Percentiles rank a stretch among this genome's conserved stretches.
phyloP scores from a whole-genome alignment of 2,888 invertebrate species.

The Lissonota sp. region DNA sequence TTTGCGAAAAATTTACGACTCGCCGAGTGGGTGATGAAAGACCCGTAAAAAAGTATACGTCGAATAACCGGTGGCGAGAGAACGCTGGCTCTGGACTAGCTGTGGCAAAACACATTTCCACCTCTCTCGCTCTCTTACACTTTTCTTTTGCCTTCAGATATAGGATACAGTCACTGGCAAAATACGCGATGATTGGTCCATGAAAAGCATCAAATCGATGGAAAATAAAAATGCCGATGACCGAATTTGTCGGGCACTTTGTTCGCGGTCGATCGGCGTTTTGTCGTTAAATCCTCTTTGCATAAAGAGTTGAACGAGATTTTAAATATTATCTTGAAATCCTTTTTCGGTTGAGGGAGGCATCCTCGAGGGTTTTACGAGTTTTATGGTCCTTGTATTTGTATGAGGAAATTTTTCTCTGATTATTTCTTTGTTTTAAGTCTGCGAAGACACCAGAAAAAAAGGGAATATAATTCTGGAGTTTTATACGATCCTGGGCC shows the following conservation, averaged over 20 bases:
- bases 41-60: conserved; percentile 72
- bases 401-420: neutral
- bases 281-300: conserved; percentile 3
- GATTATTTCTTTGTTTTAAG: conserved; percentile 16
- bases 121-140: conserved; percentile 36
- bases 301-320: neutral
- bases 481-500: too few species aligned
- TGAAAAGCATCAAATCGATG: neutral
- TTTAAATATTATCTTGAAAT: too few species aligned
- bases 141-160: conserved; percentile 16
- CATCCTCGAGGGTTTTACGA: too few species aligned
- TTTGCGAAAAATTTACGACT: conserved; percentile 77
- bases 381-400: too few species aligned
- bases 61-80: conserved; percentile 47
- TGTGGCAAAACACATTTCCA: conserved; percentile 60
- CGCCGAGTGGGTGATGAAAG: conserved; percentile 77
- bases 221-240: conserved; percentile 15
- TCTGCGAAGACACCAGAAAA: too few species aligned
- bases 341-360: too few species aligned
- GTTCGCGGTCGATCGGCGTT: conserved; percentile 22
- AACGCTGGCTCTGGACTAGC: conserved; percentile 57
- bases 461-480: neutral
- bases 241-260: neutral
- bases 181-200: conserved; percentile 7
- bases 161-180: conserved; percentile 38